Percentiles rank a stretch among this genome's conserved stretches.
Conservation (phyloP, 2,113 vertebrate species). For the Mus spicilegus region DNA sequence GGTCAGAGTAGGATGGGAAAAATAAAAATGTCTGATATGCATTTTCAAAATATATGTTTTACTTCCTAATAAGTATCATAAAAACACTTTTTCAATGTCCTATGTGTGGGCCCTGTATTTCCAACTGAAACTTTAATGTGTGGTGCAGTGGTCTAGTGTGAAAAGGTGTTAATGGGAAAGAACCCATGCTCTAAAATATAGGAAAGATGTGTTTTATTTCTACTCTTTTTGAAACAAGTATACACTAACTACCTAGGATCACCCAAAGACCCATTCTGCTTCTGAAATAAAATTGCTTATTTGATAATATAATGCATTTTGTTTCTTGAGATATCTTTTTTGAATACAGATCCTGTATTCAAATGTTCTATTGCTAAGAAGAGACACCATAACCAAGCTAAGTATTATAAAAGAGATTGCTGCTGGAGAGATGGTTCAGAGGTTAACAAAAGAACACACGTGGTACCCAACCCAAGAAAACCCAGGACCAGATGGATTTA, state of each 20-base stretch:
- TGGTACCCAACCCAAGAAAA: too few species aligned
- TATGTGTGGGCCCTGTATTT: background rate
- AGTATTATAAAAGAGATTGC: background rate
- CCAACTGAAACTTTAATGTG: background rate
- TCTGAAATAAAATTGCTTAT: background rate
- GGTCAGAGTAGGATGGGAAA: background rate
- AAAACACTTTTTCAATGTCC: slow-evolving; percentile 9
- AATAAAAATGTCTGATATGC: background rate
- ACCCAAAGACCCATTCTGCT: background rate
- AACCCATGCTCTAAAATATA: background rate
- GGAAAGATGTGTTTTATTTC: background rate
- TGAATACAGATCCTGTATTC: background rate
- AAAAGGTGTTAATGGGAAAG: background rate
- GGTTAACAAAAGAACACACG: too few species aligned
- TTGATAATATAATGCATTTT: background rate
- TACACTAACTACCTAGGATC: background rate
- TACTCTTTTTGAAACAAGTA: slow-evolving; percentile 9
- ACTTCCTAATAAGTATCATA: background rate
- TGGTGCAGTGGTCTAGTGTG: background rate
- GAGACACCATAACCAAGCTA: background rate
- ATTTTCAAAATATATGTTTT: background rate
- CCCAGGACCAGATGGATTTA: too few species aligned
- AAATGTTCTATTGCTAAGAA: too few species aligned
- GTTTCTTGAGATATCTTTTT: background rate
- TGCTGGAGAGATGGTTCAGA: too few species aligned